These are phyloP conservation scores for Argyrosomus japonicus DNA, from an alignment of 2,113 vertebrate species.

Conservation along the genomic window DNA sequence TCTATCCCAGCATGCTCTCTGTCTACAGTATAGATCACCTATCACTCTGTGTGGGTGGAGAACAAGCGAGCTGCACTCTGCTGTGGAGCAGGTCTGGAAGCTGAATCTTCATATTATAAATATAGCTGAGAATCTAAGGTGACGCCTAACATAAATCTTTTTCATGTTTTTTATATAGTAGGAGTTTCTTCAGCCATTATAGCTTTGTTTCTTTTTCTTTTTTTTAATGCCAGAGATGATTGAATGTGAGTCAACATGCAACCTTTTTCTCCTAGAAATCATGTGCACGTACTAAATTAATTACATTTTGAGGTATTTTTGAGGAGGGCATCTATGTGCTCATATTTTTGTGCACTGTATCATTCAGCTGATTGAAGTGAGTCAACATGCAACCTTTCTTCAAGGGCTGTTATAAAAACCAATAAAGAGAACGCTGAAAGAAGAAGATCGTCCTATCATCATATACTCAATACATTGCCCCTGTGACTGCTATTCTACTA, in stretches of 20 bases:
- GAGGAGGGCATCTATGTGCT: too few species aligned
- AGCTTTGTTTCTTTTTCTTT: background rate
- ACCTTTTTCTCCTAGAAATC: background rate
- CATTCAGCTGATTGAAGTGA: too few species aligned
- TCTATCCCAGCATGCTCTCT: slow-evolving; percentile 25
- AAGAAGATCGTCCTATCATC: too few species aligned
- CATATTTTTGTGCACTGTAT: too few species aligned
- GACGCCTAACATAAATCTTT: background rate
- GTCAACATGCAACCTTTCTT: too few species aligned
- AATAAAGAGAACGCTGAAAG: too few species aligned
- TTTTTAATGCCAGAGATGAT: background rate
- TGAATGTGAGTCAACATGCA: background rate
- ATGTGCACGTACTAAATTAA: background rate
- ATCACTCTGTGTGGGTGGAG: slow-evolving; percentile 58
- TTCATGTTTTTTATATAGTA: background rate
- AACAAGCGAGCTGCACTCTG: slow-evolving; percentile 29
- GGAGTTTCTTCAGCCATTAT: background rate
- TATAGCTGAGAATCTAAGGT: slow-evolving; percentile 7
- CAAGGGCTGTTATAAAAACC: too few species aligned
- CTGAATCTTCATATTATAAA: slow-evolving; percentile 26
- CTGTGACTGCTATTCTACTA: too few species aligned
- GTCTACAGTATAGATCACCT: slow-evolving; percentile 57
- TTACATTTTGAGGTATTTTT: too few species aligned
- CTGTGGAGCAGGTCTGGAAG: slow-evolving; percentile 43
- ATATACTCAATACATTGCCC: too few species aligned